Conservation (phyloP, 2,888 invertebrate species). For the Phaedon cochleariae region DNA sequence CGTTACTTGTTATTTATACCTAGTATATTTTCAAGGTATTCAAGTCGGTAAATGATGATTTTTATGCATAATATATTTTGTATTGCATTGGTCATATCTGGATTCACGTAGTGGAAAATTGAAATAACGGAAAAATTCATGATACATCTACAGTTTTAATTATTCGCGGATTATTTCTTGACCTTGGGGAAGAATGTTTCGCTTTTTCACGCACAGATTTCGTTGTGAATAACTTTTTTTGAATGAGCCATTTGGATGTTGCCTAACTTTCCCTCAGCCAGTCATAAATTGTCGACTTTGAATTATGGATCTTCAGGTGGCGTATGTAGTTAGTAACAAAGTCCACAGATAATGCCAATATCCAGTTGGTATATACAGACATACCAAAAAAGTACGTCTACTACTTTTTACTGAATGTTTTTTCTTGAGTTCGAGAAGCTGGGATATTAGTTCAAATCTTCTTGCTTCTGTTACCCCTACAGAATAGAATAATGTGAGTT, state of each 20-base stretch:
- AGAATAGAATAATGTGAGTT: conserved; percentile 32
- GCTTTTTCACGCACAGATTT: background rate
- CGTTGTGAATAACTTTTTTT: no score
- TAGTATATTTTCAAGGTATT: conserved; percentile 1
- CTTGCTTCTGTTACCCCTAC: conserved; percentile 5
- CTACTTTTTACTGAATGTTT: no score
- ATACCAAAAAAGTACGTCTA: no score
- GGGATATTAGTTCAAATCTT: no score
- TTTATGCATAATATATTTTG: background rate
- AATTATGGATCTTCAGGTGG: no score
- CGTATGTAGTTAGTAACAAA: no score
- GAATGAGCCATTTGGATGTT: background rate
- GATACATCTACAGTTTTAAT: background rate
- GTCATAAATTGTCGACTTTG: no score
- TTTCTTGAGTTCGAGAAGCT: no score
- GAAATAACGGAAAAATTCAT: background rate
- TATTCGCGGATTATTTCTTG: background rate
- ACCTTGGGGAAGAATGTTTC: background rate
- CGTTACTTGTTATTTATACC: background rate
- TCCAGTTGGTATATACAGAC: no score
- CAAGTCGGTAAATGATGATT: conserved; percentile 1
- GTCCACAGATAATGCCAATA: no score
- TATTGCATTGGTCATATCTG: background rate
- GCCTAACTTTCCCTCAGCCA: conserved; percentile 20
- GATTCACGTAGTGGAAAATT: background rate